Evolutionary conservation across 2,113 vertebrate species (phyloP).

Genomic region (Lamprotornis superbus): DNA sequence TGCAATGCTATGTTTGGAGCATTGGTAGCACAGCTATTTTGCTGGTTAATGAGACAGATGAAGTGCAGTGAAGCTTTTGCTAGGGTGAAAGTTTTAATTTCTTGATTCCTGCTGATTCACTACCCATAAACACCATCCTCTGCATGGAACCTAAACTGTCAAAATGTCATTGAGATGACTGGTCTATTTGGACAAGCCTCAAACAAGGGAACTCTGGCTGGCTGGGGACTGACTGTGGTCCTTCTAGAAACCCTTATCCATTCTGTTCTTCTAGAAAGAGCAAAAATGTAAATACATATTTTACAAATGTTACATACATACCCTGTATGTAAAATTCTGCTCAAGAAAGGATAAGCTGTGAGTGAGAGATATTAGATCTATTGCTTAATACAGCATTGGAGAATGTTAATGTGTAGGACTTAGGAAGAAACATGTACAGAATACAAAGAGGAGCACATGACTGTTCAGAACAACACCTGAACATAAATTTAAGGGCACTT

Average conservation of each 20-base stretch:
- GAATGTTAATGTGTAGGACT: neutral
- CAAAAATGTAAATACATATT: neutral
- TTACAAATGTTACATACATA: too few relatives aligned
- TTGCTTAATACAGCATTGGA: neutral
- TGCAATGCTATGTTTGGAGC: neutral
- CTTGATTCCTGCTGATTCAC: neutral
- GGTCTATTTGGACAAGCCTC: neutral
- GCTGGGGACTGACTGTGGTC: neutral
- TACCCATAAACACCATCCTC: neutral
- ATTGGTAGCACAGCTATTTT: neutral
- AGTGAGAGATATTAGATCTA: neutral
- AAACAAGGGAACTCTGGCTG: fast-evolving
- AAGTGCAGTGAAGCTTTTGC: neutral
- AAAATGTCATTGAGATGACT: neutral
- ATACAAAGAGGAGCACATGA: neutral
- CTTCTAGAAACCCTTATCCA: neutral
- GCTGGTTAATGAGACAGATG: neutral
- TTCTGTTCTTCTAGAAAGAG: neutral
- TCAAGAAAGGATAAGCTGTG: neutral
- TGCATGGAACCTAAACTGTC: fast-evolving
- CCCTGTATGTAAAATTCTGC: neutral
- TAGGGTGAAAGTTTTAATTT: neutral
- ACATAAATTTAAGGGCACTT: neutral
- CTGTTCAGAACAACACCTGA: neutral
- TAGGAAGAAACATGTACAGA: neutral